A percentile compares a stretch with the other conserved stretches of the same genome.
Conservation (phyloP, 1,140 invertebrate genomes). For the Pectinophora gossypiella region DNA sequence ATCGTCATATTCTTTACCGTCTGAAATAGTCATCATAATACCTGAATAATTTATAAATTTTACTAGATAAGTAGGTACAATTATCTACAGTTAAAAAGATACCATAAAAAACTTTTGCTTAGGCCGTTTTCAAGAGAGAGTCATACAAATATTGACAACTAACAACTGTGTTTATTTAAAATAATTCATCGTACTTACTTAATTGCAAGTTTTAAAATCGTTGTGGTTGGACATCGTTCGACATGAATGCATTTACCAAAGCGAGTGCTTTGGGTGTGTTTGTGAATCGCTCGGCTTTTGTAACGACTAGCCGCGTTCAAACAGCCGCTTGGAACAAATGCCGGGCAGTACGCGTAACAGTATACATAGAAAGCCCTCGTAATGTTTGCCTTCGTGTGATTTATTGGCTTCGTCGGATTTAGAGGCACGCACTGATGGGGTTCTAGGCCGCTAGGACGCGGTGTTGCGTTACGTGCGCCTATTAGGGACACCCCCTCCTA, state of each 20-base stretch:
- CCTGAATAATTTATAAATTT: too few species aligned
- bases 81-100: too few species aligned
- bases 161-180: too few species aligned
- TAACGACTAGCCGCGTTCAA: slow-evolving; percentile 34
- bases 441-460: slow-evolving; percentile 21
- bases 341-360: slow-evolving; percentile 41
- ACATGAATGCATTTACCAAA: slow-evolving; percentile 15
- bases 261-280: slow-evolving; percentile 25
- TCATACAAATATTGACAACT: too few species aligned
- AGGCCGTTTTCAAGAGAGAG: too few species aligned
- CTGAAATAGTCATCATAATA: too few species aligned
- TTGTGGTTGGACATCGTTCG: too few species aligned
- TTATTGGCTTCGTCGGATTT: slow-evolving; percentile 68
- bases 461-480: slow-evolving; percentile 53
- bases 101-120: too few species aligned
- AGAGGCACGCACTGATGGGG: slow-evolving; percentile 43
- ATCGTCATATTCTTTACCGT: too few species aligned
- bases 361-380: slow-evolving; percentile 55
- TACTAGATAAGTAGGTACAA: too few species aligned
- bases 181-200: too few species aligned
- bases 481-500: slow-evolving; percentile 45
- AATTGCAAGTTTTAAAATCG: too few species aligned
- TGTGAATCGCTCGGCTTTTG: slow-evolving; percentile 45
- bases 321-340: slow-evolving; percentile 24
- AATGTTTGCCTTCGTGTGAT: slow-evolving; percentile 68